Base-by-base conservation (phyloP, 2,113 vertebrate species). In the Propithecus coquereli region DNA sequence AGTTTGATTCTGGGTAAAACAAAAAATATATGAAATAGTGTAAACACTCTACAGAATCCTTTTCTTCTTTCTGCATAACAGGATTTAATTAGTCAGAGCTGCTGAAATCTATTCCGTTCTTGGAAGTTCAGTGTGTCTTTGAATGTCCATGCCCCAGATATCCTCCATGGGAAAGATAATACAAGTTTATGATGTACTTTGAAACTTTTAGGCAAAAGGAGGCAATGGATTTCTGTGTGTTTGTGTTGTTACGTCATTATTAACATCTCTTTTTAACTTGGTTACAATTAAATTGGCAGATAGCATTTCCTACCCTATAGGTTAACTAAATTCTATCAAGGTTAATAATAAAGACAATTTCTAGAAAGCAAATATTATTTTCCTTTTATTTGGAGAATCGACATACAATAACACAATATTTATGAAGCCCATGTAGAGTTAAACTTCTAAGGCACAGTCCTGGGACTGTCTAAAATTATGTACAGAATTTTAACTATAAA, bases 71-170 rank as follows among this genome's bases (percentile, higher is more conserved):
- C 71, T 92, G 2, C 6, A 3, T 84, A 6, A 82, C 52, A 84
- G 30, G 47, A 81, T 91, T 92, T 92, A 94, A 79, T 93, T 95
- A 80, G 52, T 77, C 37, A 40, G 37, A 91, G 71, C 71, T 27
- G 12, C 93, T 68, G 32, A 89, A 90, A 84, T 91, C 82, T 65
- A 71, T 20, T 70, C 45, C 76, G 12, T 70, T 87, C 25, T 86
- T 87, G 3, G 37, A 70, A 80, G 3, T 23, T 14, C 4, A 90
- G 27, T 66, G 66, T 73, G 47, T 50, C 73, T 91, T 91, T 63
- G 37, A 87, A 68, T 79, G 32, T 68, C 45, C 16, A 5, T 81
- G 40, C 9, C 22, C 68, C 57, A 92, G 37, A 74, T 89, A 88
- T 30, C 43, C 22, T 68, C 59, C 52, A 61, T n/a, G 40, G 37